Evolutionary conservation across 2,888 invertebrate genomes (phyloP), one percentile per base, ranked within the genome.

Genomic region (Athalia rosae): DNA sequence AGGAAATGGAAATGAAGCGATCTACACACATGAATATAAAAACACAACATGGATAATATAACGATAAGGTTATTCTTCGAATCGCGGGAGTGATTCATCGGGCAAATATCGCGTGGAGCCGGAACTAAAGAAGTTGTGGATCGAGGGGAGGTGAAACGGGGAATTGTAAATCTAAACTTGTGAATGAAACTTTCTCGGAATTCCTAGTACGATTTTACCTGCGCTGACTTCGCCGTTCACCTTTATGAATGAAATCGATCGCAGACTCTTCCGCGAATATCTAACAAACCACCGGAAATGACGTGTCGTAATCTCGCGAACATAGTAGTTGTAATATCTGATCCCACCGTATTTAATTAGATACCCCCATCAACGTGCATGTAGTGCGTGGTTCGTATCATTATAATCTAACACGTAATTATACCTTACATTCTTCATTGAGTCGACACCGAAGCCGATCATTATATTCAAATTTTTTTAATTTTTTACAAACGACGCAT

Each of bases 121-220:
- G 71, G 71, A 71, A 71, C 71, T 58, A 71, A 71, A 28, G 28
- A 53, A 58, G 71, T 71, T n/a, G 43, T 71, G 8, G 41, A 9
- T 43, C 7, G 45, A 45, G 13, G 56, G 11, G n/a, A 45, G 8
- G 43, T 43, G 9, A 11, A 13, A 8, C 56, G 13, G 56, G 43
- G 13, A 53, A 67, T 71, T 71, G 71, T 71, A 71, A 45, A 58
- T 71, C 71, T 71, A 15, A 50, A 71, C 50, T 71, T 45, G 45
- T 71, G 71, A 71, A 71, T 71, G 71, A 71, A 28, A 71, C 56
- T 71, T 71, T 71, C 71, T 71, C 41, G 43, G 71, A 71, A 71
- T 58, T 71, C 71, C 41, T 71, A 71, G 58, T 71, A 71, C n/a
- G 58, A 71, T 4, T 58, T 71, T 58, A 67, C 67, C 67, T 67